Base-by-base conservation (phyloP, 2,888 invertebrate genomes). In the Tiphia femorata region DNA sequence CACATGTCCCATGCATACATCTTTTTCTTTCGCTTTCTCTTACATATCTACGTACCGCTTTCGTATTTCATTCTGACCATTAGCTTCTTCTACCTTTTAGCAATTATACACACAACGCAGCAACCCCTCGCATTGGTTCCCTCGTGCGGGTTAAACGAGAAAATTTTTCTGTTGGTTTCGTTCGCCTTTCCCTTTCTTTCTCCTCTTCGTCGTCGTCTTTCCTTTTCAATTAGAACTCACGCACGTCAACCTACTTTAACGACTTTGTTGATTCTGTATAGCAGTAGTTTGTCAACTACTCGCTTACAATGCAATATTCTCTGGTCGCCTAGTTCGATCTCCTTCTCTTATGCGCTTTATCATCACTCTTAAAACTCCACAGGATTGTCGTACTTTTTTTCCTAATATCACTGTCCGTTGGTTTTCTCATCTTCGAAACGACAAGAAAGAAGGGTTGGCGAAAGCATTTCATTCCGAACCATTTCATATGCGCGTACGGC, bases 271-370 rank as follows among this genome's bases (percentile, higher is more conserved):
- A 71, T 77, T 77, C 76, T 65, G 64, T 76, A 65, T 78, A 79
- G 79, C 79, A 80, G 79, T 80, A 78, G 70, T 67, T 73, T 51
- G 69, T 64, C 71, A 54, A 62, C 38, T 55, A 54, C n/a, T n/a
- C 29, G 20, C 37, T 51, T 37, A 30, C 20, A 12, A 37, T 7
- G 30, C 19, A 21, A 23, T 6, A 4, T 44, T 27, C 46, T 20
- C 14, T 44, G 23, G 8, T 10, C 17, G 35, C 38, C 33, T n/a
- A 25, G 12, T 33, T 12, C 33, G 33, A 2, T 33, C 5, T 20
- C 30, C 25, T 17, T 12, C 2, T 17, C n/a, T 27, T 14, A 25
- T 29, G 20, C 12, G 33, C 33, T 25, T 14, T 33, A 33, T 3
- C 33, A 14, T n/a, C 12, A 12, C n/a, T n/a, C n/a, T n/a, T n/a